A percentile compares a stretch with the other conserved stretches of the same genome.
These are phyloP conservation scores for Pseudolycoriella hygida DNA, from an alignment of 2,888 invertebrate species.

Conservation along the genomic window DNA sequence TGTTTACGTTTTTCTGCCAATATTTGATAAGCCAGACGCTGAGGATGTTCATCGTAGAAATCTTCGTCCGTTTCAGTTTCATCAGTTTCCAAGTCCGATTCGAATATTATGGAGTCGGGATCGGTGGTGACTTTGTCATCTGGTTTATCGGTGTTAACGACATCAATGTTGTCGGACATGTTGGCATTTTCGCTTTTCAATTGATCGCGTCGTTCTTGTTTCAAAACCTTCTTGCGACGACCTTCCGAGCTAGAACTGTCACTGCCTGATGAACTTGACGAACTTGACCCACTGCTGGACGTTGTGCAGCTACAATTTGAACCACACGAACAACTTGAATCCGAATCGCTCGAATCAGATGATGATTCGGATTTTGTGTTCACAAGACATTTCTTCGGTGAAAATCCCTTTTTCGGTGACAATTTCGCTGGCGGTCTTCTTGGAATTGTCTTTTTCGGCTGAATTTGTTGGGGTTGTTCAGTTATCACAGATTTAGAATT, in stretches of 20 bases:
- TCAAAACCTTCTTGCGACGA: conserved; percentile 25
- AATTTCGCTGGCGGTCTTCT: neutral
- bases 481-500: neutral
- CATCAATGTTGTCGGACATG: conserved; percentile 27
- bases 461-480: neutral
- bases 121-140: conserved; percentile 14
- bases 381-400: conserved; percentile 20
- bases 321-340: conserved; percentile 65
- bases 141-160: conserved; percentile 24
- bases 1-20: conserved; percentile 59
- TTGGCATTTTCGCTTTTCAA: conserved; percentile 17
- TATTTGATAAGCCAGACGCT: conserved; percentile 50
- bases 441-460: neutral
- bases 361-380: conserved; percentile 40
- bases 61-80: conserved; percentile 78
- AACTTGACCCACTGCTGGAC: conserved; percentile 42
- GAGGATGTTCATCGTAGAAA: conserved; percentile 72
- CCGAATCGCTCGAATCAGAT: conserved; percentile 61
- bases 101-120: conserved; percentile 45
- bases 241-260: conserved; percentile 21
- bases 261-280: conserved; percentile 34
- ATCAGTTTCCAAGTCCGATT: conserved; percentile 71
- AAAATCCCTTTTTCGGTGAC: neutral
- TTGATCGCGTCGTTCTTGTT: conserved; percentile 13
- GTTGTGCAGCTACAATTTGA: conserved; percentile 71